Evolutionary conservation across 2,888 invertebrate genomes (phyloP).

Genomic region (Leucozona laternaria): DNA sequence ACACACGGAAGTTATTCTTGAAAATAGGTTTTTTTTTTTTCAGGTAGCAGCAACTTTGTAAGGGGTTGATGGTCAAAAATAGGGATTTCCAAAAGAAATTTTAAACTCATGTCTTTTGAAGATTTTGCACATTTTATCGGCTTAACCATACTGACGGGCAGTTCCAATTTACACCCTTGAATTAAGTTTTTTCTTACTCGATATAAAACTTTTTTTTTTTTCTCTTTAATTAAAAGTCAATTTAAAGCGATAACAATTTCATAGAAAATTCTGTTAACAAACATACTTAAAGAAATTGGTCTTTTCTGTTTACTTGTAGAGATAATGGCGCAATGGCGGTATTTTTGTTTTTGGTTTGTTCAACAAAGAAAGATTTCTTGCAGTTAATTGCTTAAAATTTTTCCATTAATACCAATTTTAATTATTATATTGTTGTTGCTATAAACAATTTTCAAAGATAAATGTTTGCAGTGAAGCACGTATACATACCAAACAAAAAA

Average conservation of each 20-base stretch:
- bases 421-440: neutral
- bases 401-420: neutral
- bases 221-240: neutral
- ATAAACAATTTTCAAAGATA: neutral
- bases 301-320: neutral
- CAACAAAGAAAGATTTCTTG: neutral
- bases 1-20: too few species aligned
- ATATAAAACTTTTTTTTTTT: neutral
- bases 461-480: conserved; percentile 19
- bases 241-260: neutral
- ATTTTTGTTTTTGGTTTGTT: neutral
- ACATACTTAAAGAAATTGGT: neutral
- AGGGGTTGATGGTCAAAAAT: too few species aligned
- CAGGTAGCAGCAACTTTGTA: too few species aligned
- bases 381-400: neutral
- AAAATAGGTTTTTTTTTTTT: too few species aligned
- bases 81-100: too few species aligned
- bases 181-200: neutral
- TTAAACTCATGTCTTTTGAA: too few species aligned
- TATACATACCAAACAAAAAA: neutral
- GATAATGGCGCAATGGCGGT: neutral
- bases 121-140: too few species aligned
- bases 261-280: neutral
- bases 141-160: too few species aligned
- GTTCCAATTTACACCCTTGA: too few species aligned